Percentiles rank a stretch among this genome's conserved stretches.
These are phyloP conservation scores for Cichladusa arquata DNA, from an alignment of 2,113 vertebrate genomes.

Conservation along the genomic window DNA sequence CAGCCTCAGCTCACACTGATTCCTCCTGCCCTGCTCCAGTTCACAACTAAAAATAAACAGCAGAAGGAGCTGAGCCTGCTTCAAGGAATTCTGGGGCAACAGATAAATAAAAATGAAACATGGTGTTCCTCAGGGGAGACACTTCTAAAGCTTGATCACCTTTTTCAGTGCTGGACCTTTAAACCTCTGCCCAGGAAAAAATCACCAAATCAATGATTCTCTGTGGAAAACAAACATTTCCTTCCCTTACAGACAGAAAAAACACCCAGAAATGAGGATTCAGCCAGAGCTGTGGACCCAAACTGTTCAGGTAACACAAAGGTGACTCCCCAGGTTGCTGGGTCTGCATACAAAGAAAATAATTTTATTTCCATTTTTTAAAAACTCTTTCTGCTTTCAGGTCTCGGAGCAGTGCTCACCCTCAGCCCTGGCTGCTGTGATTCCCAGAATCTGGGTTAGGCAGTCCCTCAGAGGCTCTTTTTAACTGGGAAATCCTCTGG, in stretches of 20 bases:
- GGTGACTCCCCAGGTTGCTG: background rate
- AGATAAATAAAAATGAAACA: background rate
- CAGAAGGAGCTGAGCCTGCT: background rate
- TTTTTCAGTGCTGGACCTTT: background rate
- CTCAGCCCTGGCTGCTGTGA: background rate
- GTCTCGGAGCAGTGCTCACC: rapidly evolving
- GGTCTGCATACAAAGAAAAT: rapidly evolving
- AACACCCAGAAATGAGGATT: background rate
- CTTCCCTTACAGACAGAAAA: background rate
- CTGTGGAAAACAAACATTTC: background rate
- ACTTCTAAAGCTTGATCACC: background rate
- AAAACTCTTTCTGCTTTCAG: background rate
- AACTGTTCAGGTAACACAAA: background rate
- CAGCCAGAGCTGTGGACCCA: background rate
- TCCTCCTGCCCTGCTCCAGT: background rate
- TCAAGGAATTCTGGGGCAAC: background rate
- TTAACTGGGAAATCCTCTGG: background rate
- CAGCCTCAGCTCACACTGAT: background rate
- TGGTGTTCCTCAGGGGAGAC: rapidly evolving
- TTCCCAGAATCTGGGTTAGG: background rate
- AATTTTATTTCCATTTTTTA: background rate
- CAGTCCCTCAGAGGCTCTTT: background rate
- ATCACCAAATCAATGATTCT: background rate
- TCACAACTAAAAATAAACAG: constrained; percentile 30
- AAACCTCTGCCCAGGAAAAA: background rate